These are phyloP conservation scores for Chrysopilus asiliformis DNA, from an alignment of 2,888 invertebrate genomes.

Conservation along the genomic window DNA sequence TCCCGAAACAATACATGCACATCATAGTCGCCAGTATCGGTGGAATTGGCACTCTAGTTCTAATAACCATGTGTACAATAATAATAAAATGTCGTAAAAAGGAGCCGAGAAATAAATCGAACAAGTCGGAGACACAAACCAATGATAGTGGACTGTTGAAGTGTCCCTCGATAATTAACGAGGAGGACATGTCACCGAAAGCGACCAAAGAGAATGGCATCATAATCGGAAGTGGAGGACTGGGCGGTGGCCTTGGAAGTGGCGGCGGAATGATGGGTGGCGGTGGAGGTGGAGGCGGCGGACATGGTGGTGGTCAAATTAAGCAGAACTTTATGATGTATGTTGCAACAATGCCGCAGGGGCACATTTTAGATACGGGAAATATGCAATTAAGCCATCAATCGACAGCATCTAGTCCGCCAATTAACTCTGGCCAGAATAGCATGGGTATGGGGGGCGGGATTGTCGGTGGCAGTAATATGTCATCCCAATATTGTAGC, in stretches of 20 bases:
- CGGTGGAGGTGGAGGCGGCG: too few species aligned
- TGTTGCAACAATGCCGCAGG: slow-evolving; percentile 22
- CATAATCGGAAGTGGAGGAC: slow-evolving; percentile 19
- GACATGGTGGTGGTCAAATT: too few species aligned
- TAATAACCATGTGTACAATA: slow-evolving; percentile 51
- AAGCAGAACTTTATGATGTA: slow-evolving; percentile 34
- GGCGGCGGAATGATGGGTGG: slow-evolving; percentile 21
- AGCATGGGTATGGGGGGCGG: background rate
- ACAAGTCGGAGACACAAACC: slow-evolving; percentile 48
- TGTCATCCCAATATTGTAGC: slow-evolving; percentile 40
- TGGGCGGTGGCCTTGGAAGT: background rate
- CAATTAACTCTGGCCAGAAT: slow-evolving; percentile 5
- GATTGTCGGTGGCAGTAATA: slow-evolving; percentile 15
- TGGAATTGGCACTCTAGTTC: slow-evolving; percentile 47
- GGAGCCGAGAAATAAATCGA: slow-evolving; percentile 36
- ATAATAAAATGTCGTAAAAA: slow-evolving; percentile 42
- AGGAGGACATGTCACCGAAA: slow-evolving; percentile 27
- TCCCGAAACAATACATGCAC: slow-evolving; percentile 57
- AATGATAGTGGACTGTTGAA: slow-evolving; percentile 40
- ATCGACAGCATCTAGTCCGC: slow-evolving; percentile 15
- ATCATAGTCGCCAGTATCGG: slow-evolving; percentile 53
- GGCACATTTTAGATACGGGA: slow-evolving; percentile 20
- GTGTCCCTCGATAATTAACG: slow-evolving; percentile 36
- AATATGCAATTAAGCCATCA: slow-evolving; percentile 17
- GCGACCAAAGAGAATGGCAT: slow-evolving; percentile 23